Evolutionary conservation across 2,797 vertebrate species (phyloP), one percentile per base, ranked within the genome.

Genomic region (Arctocebus calabarensis): DNA sequence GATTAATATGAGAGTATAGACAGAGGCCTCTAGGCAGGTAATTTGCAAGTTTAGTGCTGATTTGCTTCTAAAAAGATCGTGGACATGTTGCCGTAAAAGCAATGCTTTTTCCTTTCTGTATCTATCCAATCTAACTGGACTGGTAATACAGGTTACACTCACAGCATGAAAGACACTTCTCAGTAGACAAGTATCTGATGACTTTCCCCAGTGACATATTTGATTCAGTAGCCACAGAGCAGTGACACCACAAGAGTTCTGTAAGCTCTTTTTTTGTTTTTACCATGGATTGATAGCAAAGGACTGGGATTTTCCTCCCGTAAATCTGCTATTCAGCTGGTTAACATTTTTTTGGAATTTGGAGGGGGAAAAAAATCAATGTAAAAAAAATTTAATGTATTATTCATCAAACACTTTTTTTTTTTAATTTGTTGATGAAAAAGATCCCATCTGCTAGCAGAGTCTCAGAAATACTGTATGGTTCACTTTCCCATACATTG

Each of bases 381-480:
- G 2, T 71, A 71, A 83, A 93, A 83, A 71, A 25, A 29, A 70
- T 93, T 70, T 90, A 88, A 64, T 84, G 23, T 52, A 66, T 59
- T 61, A n/a, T 70, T 66, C 64, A 78, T 29, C 74, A 79, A 93
- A 14, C 64, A 23, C 13, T 90, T 66, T n/a, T 66, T 66, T 66
- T 66, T 66, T 66, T n/a, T 66, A n/a, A 88, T 6, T 37, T 91
- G 4, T 32, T 82, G 73, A 74, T 93, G 57, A 74, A 84, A 94
- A 94, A 29, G 23, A 84, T 59, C 34, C 17, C 7, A 34, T 73
- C 32, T 68, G 52, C 5, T 34, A 86, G 29, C 20, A 87, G 57
- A 45, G 23, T 79, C 81, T 86, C 55, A 81, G 75, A 91, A 92
- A 77, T 81, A 55, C 4, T 29, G 40, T 1, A 17, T 27, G 34